Evolutionary conservation across 1,140 invertebrate genomes (phyloP), one percentile per base, ranked within the genome.

Genomic region (Cylas formicarius): DNA sequence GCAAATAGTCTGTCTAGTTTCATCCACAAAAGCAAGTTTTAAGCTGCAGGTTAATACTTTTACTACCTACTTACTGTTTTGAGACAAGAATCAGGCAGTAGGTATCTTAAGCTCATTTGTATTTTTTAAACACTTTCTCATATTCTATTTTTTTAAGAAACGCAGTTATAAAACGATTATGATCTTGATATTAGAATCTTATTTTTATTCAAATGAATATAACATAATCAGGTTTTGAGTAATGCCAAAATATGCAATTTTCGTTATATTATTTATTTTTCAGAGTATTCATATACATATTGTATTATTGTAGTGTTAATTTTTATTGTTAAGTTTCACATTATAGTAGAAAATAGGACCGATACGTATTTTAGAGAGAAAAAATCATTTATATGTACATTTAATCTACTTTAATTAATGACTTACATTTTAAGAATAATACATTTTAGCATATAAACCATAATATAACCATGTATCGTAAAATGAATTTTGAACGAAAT

Each of bases 211-310:
- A n/a, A n/a, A n/a, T n/a, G 24, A 26, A 26, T 8, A 9, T 26
- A n/a, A 26, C 8, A 26, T 9, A 9, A 17, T 40, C 18, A 19
- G 9, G 7, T 40, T 40, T 40, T 16, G 21, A 40, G 7, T 29
- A 32, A 49, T 44, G 39, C 40, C 40, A 44, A 49, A 43, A 35
- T 26, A 19, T 33, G 32, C 18, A 44, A 39, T 14, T 48, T 40
- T 42, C 27, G 39, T 50, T 47, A 53, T 28, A 55, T 59, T 52
- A 47, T 57, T 56, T 56, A 59, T 60, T 60, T 58, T 57, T 54
- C 55, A 57, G 53, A 60, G 57, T 59, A 59, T 59, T 59, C 57
- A 59, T 59, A 59, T 59, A 57, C 55, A 57, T 46, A 28, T 17
- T 43, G 39, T 47, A 40, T 52, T 52, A 45, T 47, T 46, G 38